Conservation (phyloP, 2,113 vertebrate genomes). For the Calonectris borealis region DNA sequence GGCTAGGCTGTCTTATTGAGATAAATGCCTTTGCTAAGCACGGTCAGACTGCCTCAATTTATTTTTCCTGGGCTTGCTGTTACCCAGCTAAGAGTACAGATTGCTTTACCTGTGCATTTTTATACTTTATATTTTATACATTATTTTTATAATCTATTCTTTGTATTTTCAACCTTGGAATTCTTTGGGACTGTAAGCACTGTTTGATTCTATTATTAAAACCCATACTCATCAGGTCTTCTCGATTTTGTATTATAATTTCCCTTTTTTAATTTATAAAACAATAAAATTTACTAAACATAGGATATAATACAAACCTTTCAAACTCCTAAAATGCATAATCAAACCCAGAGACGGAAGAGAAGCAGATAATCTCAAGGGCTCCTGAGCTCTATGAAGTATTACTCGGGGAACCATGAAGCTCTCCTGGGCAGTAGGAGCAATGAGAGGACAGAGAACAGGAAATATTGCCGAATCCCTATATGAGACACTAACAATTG, state of each 20-base stretch:
- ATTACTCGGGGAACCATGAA: neutral
- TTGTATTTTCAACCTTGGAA: neutral
- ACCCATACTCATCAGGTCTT: neutral
- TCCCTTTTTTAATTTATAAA: neutral
- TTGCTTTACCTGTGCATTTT: neutral
- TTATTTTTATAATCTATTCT: neutral
- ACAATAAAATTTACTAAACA: neutral
- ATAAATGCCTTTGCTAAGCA: conserved; percentile 10
- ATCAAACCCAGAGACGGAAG: neutral
- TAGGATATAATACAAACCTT: neutral
- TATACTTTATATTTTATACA: neutral
- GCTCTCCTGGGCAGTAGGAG: neutral
- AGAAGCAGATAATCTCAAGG: neutral
- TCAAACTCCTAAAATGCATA: neutral
- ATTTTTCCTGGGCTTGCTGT: neutral
- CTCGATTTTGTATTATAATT: neutral
- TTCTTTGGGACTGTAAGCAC: neutral
- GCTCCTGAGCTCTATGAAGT: neutral
- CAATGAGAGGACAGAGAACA: neutral
- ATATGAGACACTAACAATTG: neutral
- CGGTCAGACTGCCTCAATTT: neutral
- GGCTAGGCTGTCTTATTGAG: neutral
- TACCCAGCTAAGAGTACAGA: neutral
- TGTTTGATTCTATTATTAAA: neutral
- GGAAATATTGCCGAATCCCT: neutral